Evolutionary conservation across 2,888 invertebrate genomes (phyloP).

Genomic region (Augochlorella aurata): DNA sequence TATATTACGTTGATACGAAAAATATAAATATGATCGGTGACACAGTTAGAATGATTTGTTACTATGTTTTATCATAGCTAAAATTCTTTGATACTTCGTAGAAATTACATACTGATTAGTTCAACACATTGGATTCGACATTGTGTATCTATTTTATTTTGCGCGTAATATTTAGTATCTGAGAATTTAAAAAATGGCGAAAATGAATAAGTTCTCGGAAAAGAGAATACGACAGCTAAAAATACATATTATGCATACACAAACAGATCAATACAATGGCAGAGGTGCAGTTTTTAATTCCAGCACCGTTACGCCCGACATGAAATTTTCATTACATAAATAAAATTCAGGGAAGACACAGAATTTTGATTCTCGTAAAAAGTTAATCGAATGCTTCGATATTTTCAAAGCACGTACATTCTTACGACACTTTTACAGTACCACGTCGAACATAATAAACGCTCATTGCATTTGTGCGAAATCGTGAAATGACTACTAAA

Average conservation of each 20-base stretch:
- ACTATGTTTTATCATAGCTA: too few relatives aligned
- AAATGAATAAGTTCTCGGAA: not conserved
- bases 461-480: constrained; percentile 23
- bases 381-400: not conserved
- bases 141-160: not conserved
- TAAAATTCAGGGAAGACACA: not conserved
- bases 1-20: too few relatives aligned
- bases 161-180: not conserved
- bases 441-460: constrained; percentile 19
- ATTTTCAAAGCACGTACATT: constrained; percentile 13
- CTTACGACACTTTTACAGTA: constrained; percentile 19
- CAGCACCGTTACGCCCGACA: not conserved
- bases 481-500: constrained; percentile 39
- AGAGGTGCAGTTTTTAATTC: too few relatives aligned
- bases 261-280: too few relatives aligned
- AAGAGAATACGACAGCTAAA: too few relatives aligned
- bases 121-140: not conserved
- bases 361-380: not conserved
- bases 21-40: too few relatives aligned
- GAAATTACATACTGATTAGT: not conserved
- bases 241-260: too few relatives aligned
- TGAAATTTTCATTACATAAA: not conserved
- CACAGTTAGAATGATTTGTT: too few relatives aligned
- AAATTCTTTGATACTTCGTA: not conserved
- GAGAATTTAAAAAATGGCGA: not conserved